Base-by-base conservation (phyloP, 2,113 vertebrate genomes). In the Cochlearius cochlearius region DNA sequence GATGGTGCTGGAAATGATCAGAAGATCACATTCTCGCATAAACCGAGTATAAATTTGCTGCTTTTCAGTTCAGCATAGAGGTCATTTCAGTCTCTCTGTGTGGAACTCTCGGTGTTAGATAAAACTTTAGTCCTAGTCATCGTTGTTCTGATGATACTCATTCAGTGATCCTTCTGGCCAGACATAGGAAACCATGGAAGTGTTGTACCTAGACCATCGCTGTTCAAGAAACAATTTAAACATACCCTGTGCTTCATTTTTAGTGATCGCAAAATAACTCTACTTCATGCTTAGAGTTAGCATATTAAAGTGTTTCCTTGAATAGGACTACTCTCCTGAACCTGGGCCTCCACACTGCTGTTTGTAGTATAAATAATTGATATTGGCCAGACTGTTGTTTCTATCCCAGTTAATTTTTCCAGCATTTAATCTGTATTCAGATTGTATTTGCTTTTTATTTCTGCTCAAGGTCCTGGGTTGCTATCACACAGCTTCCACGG, bases 71-170 rank as follows among this genome's bases (percentile, higher is more conserved):
- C 25, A 15, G 47, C 5, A 0, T 3, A 9, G 38, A 21, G 13
- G n/a, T 68, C 7, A 0, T 55, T 84, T 69, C 25, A 12, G 47
- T 79, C 17, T 43, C 14, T 68, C 32, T 5, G 13, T 8, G 34
- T 45, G n/a, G 23, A n/a, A 14, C 32, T 39, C 50, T 55, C 9
- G 1, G 22, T 8, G 19, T n/a, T 59, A 1, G 18, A 25, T 11
- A 11, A 29, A 55, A 30, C 43, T 15, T 3, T 1, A 18, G 30
- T 26, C 15, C 14, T 22, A 0, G 11, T 67, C 3, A 0, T 38
- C 2, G 0, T 58, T 66, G 25, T 39, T 81, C 32, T 50, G 21
- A 2, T 55, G 1, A 2, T 30, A 5, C 4, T 66, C 7, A 8
- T 52, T 77, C 30, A 45, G 11, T 17, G n/a, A 26, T 53, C 45